Evolutionary conservation across 2,797 vertebrate species (phyloP).

Genomic region (Pygocentrus nattereri): DNA sequence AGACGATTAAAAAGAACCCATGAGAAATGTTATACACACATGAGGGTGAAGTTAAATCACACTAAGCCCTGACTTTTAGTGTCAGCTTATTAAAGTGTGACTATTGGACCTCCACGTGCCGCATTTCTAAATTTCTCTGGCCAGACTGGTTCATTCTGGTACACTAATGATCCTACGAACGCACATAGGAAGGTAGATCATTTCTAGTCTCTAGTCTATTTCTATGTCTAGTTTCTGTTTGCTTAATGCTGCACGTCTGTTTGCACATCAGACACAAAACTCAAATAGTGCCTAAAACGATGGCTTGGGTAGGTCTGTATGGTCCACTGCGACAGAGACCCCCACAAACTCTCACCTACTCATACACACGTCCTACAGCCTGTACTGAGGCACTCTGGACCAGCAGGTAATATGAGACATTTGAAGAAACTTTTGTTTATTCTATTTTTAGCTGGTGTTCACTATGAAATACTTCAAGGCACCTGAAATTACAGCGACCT

Average conservation of each 20-base stretch:
- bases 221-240: no score
- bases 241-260: no score
- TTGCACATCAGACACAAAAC: no score
- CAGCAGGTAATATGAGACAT: not conserved
- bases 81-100: no score
- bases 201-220: no score
- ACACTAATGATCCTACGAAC: not conserved
- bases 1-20: not conserved
- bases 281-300: no score
- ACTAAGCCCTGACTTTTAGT: no score
- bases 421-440: not conserved
- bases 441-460: not conserved
- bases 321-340: not conserved
- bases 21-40: not conserved
- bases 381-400: not conserved
- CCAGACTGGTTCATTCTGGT: no score
- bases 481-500: no score
- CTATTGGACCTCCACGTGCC: not conserved
- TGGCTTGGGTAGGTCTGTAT: not conserved
- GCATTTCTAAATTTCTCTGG: no score
- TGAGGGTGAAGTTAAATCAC: not conserved
- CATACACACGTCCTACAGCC: not conserved
- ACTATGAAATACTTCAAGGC: no score
- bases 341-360: not conserved
- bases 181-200: no score